Evolutionary conservation across 2,888 invertebrate species (phyloP).

Genomic region (Unio delphinus): DNA sequence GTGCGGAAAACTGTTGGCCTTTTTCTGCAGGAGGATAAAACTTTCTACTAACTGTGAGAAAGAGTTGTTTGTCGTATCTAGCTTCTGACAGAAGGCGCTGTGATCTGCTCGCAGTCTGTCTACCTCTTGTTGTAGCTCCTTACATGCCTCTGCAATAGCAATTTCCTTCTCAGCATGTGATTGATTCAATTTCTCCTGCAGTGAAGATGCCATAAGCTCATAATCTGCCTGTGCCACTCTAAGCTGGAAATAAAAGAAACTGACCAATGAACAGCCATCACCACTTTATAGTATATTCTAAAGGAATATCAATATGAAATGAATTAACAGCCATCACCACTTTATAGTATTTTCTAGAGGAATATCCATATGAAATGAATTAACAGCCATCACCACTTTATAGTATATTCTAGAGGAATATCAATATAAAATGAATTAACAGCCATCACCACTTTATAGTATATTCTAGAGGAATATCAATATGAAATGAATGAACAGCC

Average conservation of each 20-base stretch:
- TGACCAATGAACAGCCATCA: not conserved
- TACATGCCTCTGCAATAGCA: too few species aligned
- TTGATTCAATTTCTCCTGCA: slow-evolving; percentile 31
- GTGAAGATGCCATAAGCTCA: slow-evolving; percentile 20
- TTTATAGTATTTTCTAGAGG: too few species aligned
- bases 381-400: too few species aligned
- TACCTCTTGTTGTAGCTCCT: slow-evolving; percentile 13
- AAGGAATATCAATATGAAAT: too few species aligned
- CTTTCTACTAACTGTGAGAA: slow-evolving; percentile 45
- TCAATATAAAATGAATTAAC: too few species aligned
- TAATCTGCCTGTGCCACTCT: slow-evolving; percentile 30
- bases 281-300: too few species aligned
- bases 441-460: too few species aligned
- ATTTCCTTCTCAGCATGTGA: slow-evolving; percentile 12
- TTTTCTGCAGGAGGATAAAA: slow-evolving; percentile 44
- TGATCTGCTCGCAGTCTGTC: slow-evolving; percentile 23
- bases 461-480: too few species aligned
- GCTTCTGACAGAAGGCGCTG: slow-evolving; percentile 16
- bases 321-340: too few species aligned
- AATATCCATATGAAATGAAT: too few species aligned
- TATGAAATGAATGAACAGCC: too few species aligned
- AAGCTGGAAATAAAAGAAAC: slow-evolving; percentile 13
- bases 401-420: too few species aligned
- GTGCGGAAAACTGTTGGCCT: slow-evolving; percentile 48
- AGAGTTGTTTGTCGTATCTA: slow-evolving; percentile 30